Conservation (phyloP, 2,888 invertebrate species). For the Drosophila anomalata region DNA sequence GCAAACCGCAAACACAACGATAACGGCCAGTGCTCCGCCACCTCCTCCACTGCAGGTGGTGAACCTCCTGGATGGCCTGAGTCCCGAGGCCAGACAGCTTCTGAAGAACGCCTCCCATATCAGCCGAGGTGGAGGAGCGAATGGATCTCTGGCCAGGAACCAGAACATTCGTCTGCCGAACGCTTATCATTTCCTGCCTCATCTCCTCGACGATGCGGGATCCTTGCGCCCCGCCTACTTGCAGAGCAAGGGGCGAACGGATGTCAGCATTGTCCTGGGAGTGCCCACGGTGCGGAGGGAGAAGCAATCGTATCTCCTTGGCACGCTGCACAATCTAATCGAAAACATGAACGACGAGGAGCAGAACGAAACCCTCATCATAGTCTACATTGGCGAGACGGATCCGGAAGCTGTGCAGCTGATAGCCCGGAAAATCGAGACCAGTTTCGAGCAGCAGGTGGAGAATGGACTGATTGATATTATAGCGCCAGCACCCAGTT, state of each 20-base stretch:
- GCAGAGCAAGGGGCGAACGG: slow-evolving; percentile 89
- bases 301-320: slow-evolving; percentile 93
- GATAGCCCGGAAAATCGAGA: slow-evolving; percentile 90
- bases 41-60: slow-evolving; percentile 50
- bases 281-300: slow-evolving; percentile 95
- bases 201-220: slow-evolving; percentile 90
- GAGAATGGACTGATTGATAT: slow-evolving; percentile 94
- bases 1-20: slow-evolving; percentile 60
- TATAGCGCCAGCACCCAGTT: slow-evolving; percentile 92
- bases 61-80: slow-evolving; percentile 82
- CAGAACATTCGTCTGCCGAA: slow-evolving; percentile 89
- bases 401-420: slow-evolving; percentile 90
- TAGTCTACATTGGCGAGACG: slow-evolving; percentile 95
- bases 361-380: slow-evolving; percentile 91
- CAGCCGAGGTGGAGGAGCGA: slow-evolving; percentile 16
- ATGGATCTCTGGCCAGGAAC: slow-evolving; percentile 81
- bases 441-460: slow-evolving; percentile 89
- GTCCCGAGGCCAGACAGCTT: slow-evolving; percentile 84
- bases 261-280: slow-evolving; percentile 92
- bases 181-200: slow-evolving; percentile 93
- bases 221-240: slow-evolving; percentile 92
- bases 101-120: slow-evolving; percentile 84
- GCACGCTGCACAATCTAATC: slow-evolving; percentile 93
- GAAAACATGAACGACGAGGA: slow-evolving; percentile 90
- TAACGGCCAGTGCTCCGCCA: slow-evolving; percentile 40